These are phyloP conservation scores for Melitaea cinxia DNA, from an alignment of 1,140 invertebrate species.

Conservation along the genomic window DNA sequence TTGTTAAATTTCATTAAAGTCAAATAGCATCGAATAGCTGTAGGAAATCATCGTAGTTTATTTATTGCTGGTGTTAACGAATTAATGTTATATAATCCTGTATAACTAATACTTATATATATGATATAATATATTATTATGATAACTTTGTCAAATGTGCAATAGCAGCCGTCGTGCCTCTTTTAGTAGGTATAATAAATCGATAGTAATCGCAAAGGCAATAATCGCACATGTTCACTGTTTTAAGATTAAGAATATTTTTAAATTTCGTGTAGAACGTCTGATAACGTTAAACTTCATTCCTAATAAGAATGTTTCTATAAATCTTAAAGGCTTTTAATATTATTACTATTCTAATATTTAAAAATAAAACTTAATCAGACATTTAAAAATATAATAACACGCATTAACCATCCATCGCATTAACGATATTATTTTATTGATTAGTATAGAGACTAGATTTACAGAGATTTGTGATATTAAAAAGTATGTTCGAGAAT, in stretches of 20 bases:
- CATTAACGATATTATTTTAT: slow-evolving; percentile 45
- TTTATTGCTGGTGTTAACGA: background rate
- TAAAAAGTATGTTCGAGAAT: slow-evolving; percentile 73
- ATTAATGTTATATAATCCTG: background rate
- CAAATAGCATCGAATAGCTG: slow-evolving; percentile 13
- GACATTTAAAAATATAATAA: slow-evolving; percentile 16
- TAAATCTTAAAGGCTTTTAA: slow-evolving; percentile 13
- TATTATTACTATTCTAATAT: slow-evolving; percentile 6
- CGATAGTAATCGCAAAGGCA: slow-evolving; percentile 30
- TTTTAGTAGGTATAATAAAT: slow-evolving; percentile 23
- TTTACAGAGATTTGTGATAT: slow-evolving; percentile 79
- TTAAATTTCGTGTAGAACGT: slow-evolving; percentile 17
- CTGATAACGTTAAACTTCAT: slow-evolving; percentile 12
- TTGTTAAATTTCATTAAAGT: background rate
- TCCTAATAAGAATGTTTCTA: slow-evolving; percentile 19
- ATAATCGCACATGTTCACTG: slow-evolving; percentile 32
- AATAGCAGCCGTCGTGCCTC: slow-evolving; percentile 43
- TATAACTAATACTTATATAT: too few relatives aligned
- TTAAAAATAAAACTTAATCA: slow-evolving; percentile 8
- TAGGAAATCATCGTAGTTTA: background rate
- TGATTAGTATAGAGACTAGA: slow-evolving; percentile 58
- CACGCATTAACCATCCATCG: slow-evolving; percentile 49
- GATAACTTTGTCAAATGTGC: slow-evolving; percentile 17
- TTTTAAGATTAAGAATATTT: slow-evolving; percentile 22
- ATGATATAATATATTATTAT: too few relatives aligned